Base-by-base conservation (phyloP, 2,888 invertebrate genomes). In the Melanchra persicariae region DNA sequence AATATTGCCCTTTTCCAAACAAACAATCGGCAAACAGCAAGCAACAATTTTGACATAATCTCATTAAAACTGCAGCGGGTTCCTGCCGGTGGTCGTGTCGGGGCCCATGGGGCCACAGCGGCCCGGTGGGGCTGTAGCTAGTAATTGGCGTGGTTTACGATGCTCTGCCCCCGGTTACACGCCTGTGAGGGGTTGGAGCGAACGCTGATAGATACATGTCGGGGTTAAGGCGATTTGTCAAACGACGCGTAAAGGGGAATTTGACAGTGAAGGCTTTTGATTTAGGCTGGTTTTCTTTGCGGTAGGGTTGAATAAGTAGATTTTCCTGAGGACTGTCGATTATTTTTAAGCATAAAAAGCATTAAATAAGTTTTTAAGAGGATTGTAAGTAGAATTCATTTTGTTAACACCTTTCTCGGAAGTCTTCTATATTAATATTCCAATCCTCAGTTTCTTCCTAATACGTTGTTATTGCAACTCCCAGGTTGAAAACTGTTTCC, bases 101-200 rank as follows among this genome's bases (percentile, higher is more conserved):
- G 40, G 51, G 60, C 43, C 59, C 49, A 37, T 19, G 62, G 59
- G 74, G 61, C 40, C 52, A 26, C 19, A 12, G 59, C 58, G 62
- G 64, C 64, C 65, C 59, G 52, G 6, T 57, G 85, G 88, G 81
- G 76, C 71, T 70, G 82, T 84, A 81, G 64, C 73, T 81, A 80
- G 89, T 90, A 89, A 90, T 89, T 89, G 89, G 87, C 81, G 81
- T 85, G 87, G 83, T 90, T 90, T 90, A 89, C 87, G 88, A 88
- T 40, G 62, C 72, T 58, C 58, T 77, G 70, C 69, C 71, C 70
- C 34, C 70, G 45, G 69, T 58, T 60, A 58, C 61, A 72, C 70
- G 58, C 43, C 57, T 34, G 17, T 47, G 30, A 37, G 57, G 67
- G 71, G 64, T 59, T 65, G 40, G 34, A 71, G 52, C 47, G 67